Conservation (phyloP, 2,888 invertebrate genomes). For the Leucozona laternaria region DNA sequence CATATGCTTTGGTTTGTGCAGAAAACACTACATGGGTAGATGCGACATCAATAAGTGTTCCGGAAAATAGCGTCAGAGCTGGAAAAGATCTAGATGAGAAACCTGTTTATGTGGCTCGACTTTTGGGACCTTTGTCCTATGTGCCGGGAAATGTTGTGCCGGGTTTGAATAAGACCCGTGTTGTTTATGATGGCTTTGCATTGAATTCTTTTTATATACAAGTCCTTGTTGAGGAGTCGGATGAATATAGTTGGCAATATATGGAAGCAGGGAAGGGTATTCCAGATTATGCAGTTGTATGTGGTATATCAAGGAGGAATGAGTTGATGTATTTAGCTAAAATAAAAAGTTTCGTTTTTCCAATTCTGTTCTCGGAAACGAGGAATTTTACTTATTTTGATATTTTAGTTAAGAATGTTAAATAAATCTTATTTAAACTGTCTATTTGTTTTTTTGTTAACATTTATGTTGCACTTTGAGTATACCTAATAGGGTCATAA, state of each 20-base stretch:
- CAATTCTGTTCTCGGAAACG: neutral
- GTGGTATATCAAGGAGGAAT: conserved; percentile 19
- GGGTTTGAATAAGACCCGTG: conserved; percentile 2
- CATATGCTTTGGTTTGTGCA: conserved; percentile 18
- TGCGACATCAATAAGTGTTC: conserved; percentile 24
- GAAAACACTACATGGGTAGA: conserved; percentile 21
- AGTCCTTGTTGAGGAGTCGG: conserved; percentile 18
- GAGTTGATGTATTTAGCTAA: conserved; percentile 20
- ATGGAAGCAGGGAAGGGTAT: neutral
- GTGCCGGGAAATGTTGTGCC: conserved; percentile 26
- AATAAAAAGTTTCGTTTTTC: conserved; percentile 1
- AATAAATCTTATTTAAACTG: too few species aligned
- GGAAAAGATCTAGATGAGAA: neutral
- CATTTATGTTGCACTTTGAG: too few species aligned
- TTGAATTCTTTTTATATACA: conserved; percentile 7
- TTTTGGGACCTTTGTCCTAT: conserved; percentile 31
- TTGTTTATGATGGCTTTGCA: neutral
- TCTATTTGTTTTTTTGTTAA: too few species aligned
- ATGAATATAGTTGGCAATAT: neutral
- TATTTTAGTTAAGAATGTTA: conserved; percentile 26
- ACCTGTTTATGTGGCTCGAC: conserved; percentile 17
- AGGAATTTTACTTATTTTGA: neutral
- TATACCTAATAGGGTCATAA: too few species aligned
- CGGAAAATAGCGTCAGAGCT: neutral
- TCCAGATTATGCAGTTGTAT: conserved; percentile 31